Conservation (phyloP, 2,888 invertebrate species). For the Galeruca laticollis region DNA sequence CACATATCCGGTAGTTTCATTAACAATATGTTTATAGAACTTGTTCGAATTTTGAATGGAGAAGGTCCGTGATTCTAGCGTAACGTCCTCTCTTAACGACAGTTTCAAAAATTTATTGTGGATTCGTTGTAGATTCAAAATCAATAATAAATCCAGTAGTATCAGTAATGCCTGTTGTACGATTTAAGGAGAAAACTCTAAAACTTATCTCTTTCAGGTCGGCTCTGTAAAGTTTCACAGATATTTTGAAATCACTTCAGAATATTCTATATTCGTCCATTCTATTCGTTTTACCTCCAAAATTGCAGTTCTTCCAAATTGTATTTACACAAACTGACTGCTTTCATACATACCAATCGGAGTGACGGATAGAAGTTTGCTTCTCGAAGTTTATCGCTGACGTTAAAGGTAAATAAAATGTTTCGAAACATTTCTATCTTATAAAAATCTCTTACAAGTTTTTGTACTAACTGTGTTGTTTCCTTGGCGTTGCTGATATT, state of each 20-base stretch:
- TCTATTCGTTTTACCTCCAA: slow-evolving; percentile 39
- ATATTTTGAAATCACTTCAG: slow-evolving; percentile 53
- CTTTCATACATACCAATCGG: slow-evolving; percentile 19
- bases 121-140: too few species aligned
- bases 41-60: too few species aligned
- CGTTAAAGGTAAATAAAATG: slow-evolving; percentile 1
- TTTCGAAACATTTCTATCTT: not conserved
- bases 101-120: too few species aligned
- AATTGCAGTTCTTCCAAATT: slow-evolving; percentile 38
- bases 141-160: too few species aligned
- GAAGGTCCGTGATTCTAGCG: too few species aligned
- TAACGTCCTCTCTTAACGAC: too few species aligned
- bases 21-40: too few species aligned
- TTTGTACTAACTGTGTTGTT: too few species aligned
- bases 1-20: too few species aligned
- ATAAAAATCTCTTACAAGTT: too few species aligned
- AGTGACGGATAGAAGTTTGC: slow-evolving; percentile 1
- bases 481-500: too few species aligned
- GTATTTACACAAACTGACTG: slow-evolving; percentile 35
- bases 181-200: not conserved
- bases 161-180: not conserved
- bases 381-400: not conserved
- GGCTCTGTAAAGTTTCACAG: slow-evolving; percentile 2
- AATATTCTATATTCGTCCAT: slow-evolving; percentile 59
- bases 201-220: not conserved